phyloP scores from a whole-genome alignment of 2,113 vertebrate genomes.

The Stegastes partitus region DNA sequence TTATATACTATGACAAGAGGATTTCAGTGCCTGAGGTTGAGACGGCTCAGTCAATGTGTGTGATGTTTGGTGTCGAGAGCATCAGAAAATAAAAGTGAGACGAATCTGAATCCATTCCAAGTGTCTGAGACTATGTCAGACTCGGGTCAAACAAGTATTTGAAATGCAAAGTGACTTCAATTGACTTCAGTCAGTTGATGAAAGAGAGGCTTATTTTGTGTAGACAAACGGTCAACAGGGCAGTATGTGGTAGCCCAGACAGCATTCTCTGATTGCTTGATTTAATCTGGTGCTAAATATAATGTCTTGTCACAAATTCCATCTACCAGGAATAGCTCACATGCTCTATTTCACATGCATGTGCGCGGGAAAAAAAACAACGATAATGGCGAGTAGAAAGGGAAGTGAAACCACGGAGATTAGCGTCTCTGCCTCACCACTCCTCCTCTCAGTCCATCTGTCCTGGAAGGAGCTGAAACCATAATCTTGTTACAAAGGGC shows the following conservation, averaged over 20 bases:
- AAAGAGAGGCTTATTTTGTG: background rate
- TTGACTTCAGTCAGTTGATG: background rate
- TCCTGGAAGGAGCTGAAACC: slow-evolving; percentile 61
- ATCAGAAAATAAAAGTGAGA: slow-evolving; percentile 26
- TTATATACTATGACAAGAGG: slow-evolving; percentile 2
- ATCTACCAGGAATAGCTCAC: background rate
- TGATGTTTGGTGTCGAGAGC: background rate
- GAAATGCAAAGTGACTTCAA: background rate
- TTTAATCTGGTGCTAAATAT: background rate
- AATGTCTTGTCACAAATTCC: background rate
- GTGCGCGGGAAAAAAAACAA: slow-evolving; percentile 1
- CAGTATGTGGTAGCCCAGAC: too few species aligned
- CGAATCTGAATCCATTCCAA: slow-evolving; percentile 5
- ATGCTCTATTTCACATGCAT: background rate
- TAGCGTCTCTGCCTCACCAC: slow-evolving; percentile 17
- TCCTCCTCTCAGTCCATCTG: slow-evolving; percentile 62
- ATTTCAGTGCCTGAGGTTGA: slow-evolving; percentile 12
- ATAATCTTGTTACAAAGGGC: slow-evolving; percentile 75
- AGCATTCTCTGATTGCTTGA: background rate
- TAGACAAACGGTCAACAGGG: background rate
- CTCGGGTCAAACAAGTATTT: slow-evolving; percentile 7
- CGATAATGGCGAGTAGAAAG: slow-evolving; percentile 2
- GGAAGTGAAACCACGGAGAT: slow-evolving; percentile 46
- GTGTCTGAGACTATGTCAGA: background rate
- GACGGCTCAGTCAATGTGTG: slow-evolving; percentile 14